Evolutionary conservation across 2,888 invertebrate genomes (phyloP), one percentile per base, ranked within the genome.

Genomic region (Chrysolina haemoptera): DNA sequence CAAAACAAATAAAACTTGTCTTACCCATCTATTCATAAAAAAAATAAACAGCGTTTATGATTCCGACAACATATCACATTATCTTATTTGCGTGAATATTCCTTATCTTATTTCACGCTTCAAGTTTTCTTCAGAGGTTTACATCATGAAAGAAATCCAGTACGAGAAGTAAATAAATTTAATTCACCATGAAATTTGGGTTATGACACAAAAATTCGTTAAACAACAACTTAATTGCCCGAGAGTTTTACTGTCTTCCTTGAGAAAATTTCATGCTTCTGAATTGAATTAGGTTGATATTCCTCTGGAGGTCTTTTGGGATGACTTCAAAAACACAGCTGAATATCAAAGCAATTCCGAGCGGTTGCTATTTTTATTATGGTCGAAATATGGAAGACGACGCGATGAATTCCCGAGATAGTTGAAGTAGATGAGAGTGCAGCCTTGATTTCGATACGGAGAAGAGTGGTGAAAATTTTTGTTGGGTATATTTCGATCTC

Each of bases 151-250:
- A 43, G 43, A 40, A 66, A n/a, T 22, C 22, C 46, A 27, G 14
- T 22, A 48, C 48, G 40, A 63, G 11, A 27, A 66, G 48, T 50
- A 66, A 16, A 46, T 35, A 50, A 66, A 74, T 74, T 74, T 74
- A 74, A 74, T 74, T 70, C 67, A 27, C 68, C 50, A 68, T 63
- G 55, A 67, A 74, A 70, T 74, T 70, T 63, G 66, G 63, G 70
- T 70, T 70, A 70, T 50, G 66, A 50, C 66, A 66, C 27, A 35
- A 53, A 53, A 48, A 65, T 65, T 65, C 46, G 46, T 65, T 48
- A 48, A 65, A n/a, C n/a, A n/a, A 66, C 66, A 50, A 50, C n/a
- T 48, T 65, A 46, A 41, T 46, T 65, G 43, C 64, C 46, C 64
- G 50, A 20, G 27, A 40, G 22, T 50, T 66, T 66, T 35, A 66